Evolutionary conservation across 2,797 vertebrate species (phyloP).

Genomic region (Crenuchus spilurus): DNA sequence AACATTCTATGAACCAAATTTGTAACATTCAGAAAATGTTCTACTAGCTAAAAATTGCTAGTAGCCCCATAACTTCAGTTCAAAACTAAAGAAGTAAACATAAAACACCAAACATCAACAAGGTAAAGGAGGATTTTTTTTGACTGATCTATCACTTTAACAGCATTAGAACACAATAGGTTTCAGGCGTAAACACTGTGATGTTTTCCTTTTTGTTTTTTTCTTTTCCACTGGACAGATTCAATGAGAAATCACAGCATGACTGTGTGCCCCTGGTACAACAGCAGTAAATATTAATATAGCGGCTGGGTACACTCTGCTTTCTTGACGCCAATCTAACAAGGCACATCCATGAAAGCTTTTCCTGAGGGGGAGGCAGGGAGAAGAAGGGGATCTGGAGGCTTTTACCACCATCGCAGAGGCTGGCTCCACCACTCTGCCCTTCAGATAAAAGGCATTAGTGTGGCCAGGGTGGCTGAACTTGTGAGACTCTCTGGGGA

Average conservation of each 20-base stretch:
- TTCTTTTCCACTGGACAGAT: slow-evolving; percentile 15
- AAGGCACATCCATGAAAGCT: slow-evolving; percentile 60
- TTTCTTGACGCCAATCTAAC: slow-evolving; percentile 64
- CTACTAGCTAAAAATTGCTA: too few relatives aligned
- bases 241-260: slow-evolving; percentile 52
- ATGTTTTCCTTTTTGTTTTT: slow-evolving; percentile 19
- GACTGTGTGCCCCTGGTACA: slow-evolving; percentile 38
- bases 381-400: background rate
- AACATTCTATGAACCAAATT: too few relatives aligned
- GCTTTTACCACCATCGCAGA: slow-evolving; percentile 50
- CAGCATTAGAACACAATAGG: background rate
- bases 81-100: background rate
- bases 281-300: slow-evolving; percentile 51
- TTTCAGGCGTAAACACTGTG: slow-evolving; percentile 47
- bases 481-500: slow-evolving; percentile 5
- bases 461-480: slow-evolving; percentile 28
- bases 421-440: slow-evolving; percentile 48
- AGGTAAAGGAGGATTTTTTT: background rate
- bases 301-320: slow-evolving; percentile 25
- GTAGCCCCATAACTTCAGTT: background rate
- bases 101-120: background rate
- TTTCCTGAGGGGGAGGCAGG: slow-evolving; percentile 57
- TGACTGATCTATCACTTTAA: background rate
- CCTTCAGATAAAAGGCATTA: slow-evolving; percentile 62
- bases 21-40: too few relatives aligned